These are phyloP conservation scores for Oreotrochilus melanogaster DNA, from an alignment of 2,113 vertebrate genomes.

Conservation along the genomic window DNA sequence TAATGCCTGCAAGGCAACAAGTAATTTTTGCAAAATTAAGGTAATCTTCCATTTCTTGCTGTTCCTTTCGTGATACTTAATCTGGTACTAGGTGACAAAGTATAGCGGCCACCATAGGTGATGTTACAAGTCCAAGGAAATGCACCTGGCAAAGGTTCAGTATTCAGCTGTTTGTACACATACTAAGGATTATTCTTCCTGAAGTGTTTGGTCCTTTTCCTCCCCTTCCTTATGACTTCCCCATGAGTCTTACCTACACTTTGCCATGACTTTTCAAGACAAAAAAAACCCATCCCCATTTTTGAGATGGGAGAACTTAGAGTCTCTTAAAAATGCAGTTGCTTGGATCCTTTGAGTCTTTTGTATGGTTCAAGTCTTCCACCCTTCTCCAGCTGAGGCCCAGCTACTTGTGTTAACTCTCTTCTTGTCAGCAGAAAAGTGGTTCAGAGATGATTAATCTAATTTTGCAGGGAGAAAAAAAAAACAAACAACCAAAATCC, in stretches of 20 bases:
- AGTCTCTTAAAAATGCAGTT: not conserved
- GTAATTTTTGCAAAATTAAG: not conserved
- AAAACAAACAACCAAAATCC: too few relatives aligned
- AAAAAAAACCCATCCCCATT: not conserved
- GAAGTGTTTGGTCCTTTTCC: not conserved
- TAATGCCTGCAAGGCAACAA: not conserved
- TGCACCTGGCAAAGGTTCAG: not conserved
- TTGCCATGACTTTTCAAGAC: not conserved
- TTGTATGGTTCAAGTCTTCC: not conserved
- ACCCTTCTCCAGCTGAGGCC: not conserved
- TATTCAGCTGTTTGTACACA: not conserved
- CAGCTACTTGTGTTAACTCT: not conserved
- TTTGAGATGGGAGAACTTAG: not conserved
- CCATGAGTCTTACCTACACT: not conserved
- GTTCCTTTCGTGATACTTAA: not conserved
- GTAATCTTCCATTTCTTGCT: not conserved
- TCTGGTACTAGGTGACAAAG: not conserved
- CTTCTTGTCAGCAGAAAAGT: not conserved
- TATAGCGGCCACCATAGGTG: fast-evolving
- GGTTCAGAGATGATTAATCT: not conserved
- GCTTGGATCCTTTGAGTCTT: not conserved
- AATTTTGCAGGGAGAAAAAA: not conserved
- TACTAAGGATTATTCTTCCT: not conserved
- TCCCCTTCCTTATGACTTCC: not conserved
- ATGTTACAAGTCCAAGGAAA: not conserved